Evolutionary conservation across 2,888 invertebrate genomes (phyloP).

Genomic region (Hirtodrosophila alboralis): DNA sequence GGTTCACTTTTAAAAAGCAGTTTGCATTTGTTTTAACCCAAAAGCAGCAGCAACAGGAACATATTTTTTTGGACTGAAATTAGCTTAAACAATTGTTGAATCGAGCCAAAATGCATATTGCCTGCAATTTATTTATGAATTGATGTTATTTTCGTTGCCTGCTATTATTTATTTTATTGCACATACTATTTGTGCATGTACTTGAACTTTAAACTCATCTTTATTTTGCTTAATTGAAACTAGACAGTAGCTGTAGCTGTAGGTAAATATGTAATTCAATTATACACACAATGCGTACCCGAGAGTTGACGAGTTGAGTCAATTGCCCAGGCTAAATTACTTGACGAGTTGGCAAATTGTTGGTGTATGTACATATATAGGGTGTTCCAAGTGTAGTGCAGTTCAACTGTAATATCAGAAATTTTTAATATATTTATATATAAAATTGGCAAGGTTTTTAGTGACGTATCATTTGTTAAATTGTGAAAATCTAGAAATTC

Average conservation of each 20-base stretch:
- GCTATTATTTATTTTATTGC: background rate
- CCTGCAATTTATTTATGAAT: slow-evolving; percentile 26
- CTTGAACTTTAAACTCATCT: slow-evolving; percentile 80
- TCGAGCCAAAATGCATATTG: slow-evolving; percentile 41
- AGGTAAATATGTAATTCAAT: slow-evolving; percentile 70
- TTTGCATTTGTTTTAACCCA: slow-evolving; percentile 25
- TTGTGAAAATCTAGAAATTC: too few species aligned
- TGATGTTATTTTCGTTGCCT: slow-evolving; percentile 2
- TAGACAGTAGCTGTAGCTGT: slow-evolving; percentile 57
- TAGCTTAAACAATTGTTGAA: slow-evolving; percentile 37
- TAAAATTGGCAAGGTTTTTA: too few species aligned
- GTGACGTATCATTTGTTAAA: too few species aligned
- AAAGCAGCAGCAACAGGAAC: slow-evolving; percentile 6
- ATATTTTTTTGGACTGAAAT: slow-evolving; percentile 27
- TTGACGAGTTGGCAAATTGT: slow-evolving; percentile 19
- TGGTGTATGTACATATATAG: slow-evolving; percentile 4
- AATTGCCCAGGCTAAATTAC: slow-evolving; percentile 40
- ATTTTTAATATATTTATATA: background rate
- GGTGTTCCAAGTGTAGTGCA: slow-evolving; percentile 6
- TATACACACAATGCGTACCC: slow-evolving; percentile 39
- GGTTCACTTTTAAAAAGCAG: slow-evolving; percentile 24
- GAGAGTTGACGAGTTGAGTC: slow-evolving; percentile 30
- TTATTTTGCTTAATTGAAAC: slow-evolving; percentile 81
- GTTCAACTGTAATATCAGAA: background rate
- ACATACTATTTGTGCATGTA: slow-evolving; percentile 18